phyloP scores from a whole-genome alignment of 2,797 vertebrate genomes.

The Jordanella pulchra region DNA sequence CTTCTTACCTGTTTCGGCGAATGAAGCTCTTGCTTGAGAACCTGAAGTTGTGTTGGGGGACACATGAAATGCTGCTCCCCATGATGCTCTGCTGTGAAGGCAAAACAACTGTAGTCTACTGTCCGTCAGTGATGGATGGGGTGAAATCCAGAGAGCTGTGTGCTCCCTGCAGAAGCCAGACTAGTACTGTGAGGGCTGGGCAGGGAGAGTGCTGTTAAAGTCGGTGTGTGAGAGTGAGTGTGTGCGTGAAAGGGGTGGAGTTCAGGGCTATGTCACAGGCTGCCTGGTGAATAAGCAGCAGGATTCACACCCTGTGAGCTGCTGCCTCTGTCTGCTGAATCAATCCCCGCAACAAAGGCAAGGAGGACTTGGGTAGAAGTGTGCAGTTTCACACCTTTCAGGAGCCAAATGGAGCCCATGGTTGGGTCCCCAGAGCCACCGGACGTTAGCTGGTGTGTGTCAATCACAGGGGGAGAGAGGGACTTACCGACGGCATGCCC shows the following conservation, averaged over 20 bases:
- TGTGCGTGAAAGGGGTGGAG: conserved; percentile 68
- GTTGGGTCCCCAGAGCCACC: conserved; percentile 44
- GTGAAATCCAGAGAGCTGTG: conserved; percentile 67
- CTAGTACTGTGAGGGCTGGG: conserved; percentile 59
- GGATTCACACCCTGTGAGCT: conserved; percentile 71
- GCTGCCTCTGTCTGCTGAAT: conserved; percentile 72
- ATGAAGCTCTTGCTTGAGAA: conserved; percentile 85
- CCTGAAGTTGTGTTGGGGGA: conserved; percentile 83
- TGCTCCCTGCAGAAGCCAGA: conserved; percentile 52
- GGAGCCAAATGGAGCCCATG: conserved; percentile 77
- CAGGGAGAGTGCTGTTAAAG: conserved; percentile 52
- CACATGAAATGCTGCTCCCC: conserved; percentile 85
- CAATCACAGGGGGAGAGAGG: conserved; percentile 56
- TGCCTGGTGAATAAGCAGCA: conserved; percentile 45
- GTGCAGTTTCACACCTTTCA: conserved; percentile 78
- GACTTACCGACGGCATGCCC: conserved; percentile 65
- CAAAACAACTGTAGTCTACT: conserved; percentile 13
- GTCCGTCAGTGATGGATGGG: conserved; percentile 51
- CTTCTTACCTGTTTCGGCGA: conserved; percentile 82
- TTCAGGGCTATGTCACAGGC: conserved; percentile 49
- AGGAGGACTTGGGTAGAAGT: conserved; percentile 43
- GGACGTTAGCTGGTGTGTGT: conserved; percentile 62
- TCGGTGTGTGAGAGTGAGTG: conserved; percentile 59
- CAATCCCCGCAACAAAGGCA: conserved; percentile 72
- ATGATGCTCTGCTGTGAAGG: conserved; percentile 64